A percentile compares a stretch with the other conserved stretches of the same genome.
phyloP scores from a whole-genome alignment of 2,888 invertebrate species.

The Drosophila quasianomalipes region DNA sequence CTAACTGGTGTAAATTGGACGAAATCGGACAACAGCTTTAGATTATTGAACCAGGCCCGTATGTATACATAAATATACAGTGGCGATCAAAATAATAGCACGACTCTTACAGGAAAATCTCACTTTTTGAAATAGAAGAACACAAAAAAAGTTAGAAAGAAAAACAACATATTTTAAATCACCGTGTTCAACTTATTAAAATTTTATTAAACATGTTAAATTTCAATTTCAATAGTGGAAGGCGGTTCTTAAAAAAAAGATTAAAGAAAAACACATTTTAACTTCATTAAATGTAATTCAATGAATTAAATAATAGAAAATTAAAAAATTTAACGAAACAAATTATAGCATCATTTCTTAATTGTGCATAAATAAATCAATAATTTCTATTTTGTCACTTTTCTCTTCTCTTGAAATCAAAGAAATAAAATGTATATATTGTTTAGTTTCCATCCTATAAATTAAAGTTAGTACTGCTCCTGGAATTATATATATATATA shows the following conservation, averaged over 20 bases:
- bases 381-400: background rate
- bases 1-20: conserved; percentile 54
- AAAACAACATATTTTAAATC: background rate
- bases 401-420: background rate
- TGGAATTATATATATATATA: background rate
- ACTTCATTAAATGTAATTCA: too few species aligned
- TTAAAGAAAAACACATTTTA: too few species aligned
- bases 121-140: background rate
- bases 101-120: background rate
- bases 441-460: background rate
- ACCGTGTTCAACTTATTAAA: background rate
- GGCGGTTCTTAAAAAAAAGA: too few species aligned
- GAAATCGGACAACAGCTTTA: conserved; percentile 16
- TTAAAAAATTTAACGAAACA: too few species aligned
- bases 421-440: background rate
- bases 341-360: too few species aligned
- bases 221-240: too few species aligned
- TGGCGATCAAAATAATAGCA: background rate
- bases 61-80: background rate
- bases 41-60: conserved; percentile 30
- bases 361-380: too few species aligned
- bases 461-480: background rate
- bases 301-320: too few species aligned
- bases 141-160: background rate
- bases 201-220: too few species aligned